phyloP scores from a whole-genome alignment of 2,113 vertebrate species.

The Acanthochromis polyacanthus region DNA sequence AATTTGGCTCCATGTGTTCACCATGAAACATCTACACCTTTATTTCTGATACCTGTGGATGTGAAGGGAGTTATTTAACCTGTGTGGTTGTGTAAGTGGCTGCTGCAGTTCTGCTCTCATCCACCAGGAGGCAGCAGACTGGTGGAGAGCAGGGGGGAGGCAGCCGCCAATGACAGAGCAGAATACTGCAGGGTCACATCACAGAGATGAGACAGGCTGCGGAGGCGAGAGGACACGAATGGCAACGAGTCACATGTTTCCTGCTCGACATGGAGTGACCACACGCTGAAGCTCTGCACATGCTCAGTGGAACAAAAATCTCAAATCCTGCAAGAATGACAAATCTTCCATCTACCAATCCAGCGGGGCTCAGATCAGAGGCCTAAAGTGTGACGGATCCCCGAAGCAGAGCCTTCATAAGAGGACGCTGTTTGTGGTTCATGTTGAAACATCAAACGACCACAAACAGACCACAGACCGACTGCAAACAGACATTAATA shows the following conservation, averaged over 20 bases:
- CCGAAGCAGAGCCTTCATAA: too few species aligned
- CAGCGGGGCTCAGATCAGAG: too few species aligned
- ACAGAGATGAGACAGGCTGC: neutral
- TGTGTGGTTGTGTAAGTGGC: constrained; percentile 2
- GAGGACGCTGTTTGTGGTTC: too few species aligned
- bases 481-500: too few species aligned
- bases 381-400: too few species aligned
- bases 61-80: neutral
- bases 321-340: too few species aligned
- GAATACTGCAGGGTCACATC: constrained; percentile 36
- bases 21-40: neutral
- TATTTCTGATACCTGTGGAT: neutral
- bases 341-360: too few species aligned
- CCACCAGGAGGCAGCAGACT: constrained; percentile 35
- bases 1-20: too few species aligned
- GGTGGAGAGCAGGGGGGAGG: neutral
- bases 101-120: neutral
- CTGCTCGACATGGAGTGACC: neutral
- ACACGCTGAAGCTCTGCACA: neutral
- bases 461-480: too few species aligned
- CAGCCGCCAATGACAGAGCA: constrained; percentile 56
- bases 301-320: neutral
- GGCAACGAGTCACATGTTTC: constrained; percentile 12
- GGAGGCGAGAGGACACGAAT: neutral
- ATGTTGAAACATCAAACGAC: too few species aligned